Base-by-base conservation (phyloP, 2,113 vertebrate species). In the Lophotis ruficrista region DNA sequence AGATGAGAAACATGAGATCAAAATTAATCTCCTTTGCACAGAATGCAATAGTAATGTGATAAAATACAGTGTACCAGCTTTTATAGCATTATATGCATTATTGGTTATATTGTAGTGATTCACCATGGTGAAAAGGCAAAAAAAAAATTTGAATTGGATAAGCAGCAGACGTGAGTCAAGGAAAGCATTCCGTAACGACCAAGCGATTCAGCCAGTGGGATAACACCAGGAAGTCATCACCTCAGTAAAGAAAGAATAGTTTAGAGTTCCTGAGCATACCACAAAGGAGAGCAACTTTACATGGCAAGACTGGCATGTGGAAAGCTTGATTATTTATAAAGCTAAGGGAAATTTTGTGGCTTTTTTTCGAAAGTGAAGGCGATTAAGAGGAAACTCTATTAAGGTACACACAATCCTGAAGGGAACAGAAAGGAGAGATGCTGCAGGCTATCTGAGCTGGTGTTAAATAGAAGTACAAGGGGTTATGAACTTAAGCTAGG, bases 391-490 rank as follows among this genome's bases (percentile, higher is more conserved):
- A 97, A 97, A 96, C 72, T 88, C 78, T 94, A 85, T 97, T 96
- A 97, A 97, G 94, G 95, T 97, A 94, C 94, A 97, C 90, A 97
- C 93, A 98, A 92, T 97, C 94, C 98, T 98, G 96, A 96, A 97
- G 98, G 98, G 98, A 98, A 82, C 95, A 66, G 80, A 94, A 94
- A 96, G 97, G 97, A 98, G 94, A 97, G 97, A 98, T 98, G 98
- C 98, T 98, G 94, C 97, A 98, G 98, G 98, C 98, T 98, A 98
- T 98, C 95, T 97, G 96, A 96, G 97, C 96, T 94, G 92, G 96
- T 98, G 98, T 98, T 98, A 98, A 98, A 97, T 96, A 97, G 89
- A 96, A 97, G 97, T 97, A 98, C 96, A 97, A 97, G 97, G 95
- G 98, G 98, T 97, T 98, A 97, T 97, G 98, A 98, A 98, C 98